Evolutionary conservation across 2,113 vertebrate species (phyloP).

Genomic region (Anguilla rostrata): DNA sequence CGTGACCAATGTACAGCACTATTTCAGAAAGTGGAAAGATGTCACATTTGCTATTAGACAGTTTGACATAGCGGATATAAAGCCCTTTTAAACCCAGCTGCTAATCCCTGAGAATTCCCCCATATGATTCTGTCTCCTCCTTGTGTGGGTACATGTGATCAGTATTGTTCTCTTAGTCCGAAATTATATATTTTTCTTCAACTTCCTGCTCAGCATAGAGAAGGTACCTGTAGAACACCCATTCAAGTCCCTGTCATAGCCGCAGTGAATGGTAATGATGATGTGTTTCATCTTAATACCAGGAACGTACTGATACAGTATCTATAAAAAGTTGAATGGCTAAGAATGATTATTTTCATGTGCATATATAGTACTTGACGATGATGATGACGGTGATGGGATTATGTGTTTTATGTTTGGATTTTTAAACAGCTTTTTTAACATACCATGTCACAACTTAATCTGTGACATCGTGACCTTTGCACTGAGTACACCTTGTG

Average conservation of each 20-base stretch:
- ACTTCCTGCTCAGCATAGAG: background rate
- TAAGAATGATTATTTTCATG: too few species aligned
- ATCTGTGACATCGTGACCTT: too few species aligned
- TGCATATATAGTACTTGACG: too few species aligned
- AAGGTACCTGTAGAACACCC: background rate
- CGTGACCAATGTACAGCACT: conserved; percentile 38
- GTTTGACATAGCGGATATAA: conserved; percentile 62
- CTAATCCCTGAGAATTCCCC: background rate
- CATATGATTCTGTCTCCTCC: conserved; percentile 27
- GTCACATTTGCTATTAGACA: conserved; percentile 57
- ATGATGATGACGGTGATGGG: too few species aligned
- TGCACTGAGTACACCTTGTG: too few species aligned
- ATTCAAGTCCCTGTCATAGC: background rate
- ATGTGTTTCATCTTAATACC: too few species aligned
- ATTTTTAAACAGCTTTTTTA: too few species aligned
- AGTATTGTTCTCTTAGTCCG: background rate
- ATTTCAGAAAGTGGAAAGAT: conserved; percentile 66
- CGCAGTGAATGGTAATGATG: too few species aligned
- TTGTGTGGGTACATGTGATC: background rate
- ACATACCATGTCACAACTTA: too few species aligned
- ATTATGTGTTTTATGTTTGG: too few species aligned
- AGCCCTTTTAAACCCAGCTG: background rate
- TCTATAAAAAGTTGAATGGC: too few species aligned
- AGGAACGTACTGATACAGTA: too few species aligned
- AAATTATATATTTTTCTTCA: background rate